These are phyloP conservation scores for Cynopterus sphinx DNA, from an alignment of 2,797 vertebrate genomes.

Conservation along the genomic window DNA sequence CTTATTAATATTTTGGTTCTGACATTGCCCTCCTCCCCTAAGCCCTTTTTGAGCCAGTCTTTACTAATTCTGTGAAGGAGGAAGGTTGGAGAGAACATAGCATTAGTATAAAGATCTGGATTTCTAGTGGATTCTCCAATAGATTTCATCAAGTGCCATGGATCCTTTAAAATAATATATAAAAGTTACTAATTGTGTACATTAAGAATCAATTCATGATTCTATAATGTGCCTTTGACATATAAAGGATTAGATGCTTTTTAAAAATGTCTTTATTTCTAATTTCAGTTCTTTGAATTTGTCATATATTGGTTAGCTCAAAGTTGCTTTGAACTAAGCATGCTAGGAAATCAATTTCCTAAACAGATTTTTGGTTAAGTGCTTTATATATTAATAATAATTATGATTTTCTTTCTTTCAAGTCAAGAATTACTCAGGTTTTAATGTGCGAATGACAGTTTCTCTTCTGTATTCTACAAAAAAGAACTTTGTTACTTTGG, in stretches of 20 bases:
- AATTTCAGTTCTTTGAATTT: slow-evolving; percentile 2
- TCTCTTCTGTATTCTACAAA: neutral
- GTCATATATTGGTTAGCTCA: neutral
- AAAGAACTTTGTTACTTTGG: neutral
- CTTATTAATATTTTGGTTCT: neutral
- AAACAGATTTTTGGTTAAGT: slow-evolving; percentile 22
- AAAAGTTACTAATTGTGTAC: neutral
- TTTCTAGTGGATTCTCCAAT: neutral
- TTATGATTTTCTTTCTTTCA: neutral
- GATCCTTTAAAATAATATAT: neutral
- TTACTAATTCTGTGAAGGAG: neutral
- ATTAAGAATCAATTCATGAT: neutral
- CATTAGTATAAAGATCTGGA: neutral
- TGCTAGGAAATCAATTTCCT: neutral
- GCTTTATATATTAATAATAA: neutral
- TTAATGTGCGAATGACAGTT: neutral
- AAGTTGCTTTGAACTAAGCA: neutral
- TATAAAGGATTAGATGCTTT: neutral
- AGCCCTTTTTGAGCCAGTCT: neutral
- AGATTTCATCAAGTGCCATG: neutral
- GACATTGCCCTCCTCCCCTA: neutral
- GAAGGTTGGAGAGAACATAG: neutral
- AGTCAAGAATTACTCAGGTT: neutral
- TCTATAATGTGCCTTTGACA: neutral
- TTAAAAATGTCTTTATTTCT: slow-evolving; percentile 34